A percentile compares a stretch with the other conserved stretches of the same genome.
Evolutionary conservation across 2,113 vertebrate species (phyloP).

Genomic region (Epinephelus lanceolatus): DNA sequence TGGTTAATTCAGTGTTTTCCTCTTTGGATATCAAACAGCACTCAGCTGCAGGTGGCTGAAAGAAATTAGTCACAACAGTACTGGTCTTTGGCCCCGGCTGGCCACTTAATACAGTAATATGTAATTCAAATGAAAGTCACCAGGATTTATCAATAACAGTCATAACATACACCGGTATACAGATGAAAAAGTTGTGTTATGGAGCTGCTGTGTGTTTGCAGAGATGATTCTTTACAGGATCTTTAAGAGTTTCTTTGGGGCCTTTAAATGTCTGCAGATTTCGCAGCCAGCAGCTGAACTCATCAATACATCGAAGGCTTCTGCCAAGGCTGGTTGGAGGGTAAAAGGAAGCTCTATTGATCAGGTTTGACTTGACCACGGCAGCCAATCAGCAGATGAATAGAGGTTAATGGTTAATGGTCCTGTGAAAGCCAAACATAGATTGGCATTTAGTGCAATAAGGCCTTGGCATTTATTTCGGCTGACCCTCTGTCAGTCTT

Average conservation of each 20-base stretch:
- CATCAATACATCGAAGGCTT: constrained; percentile 61
- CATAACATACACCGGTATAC: not conserved
- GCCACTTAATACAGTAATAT: not conserved
- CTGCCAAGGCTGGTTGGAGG: constrained; percentile 53
- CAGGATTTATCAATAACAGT: not conserved
- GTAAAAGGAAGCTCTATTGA: constrained; percentile 71
- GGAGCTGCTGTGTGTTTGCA: not conserved
- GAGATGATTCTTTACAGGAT: constrained; percentile 5
- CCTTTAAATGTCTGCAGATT: constrained; percentile 21
- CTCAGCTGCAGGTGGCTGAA: not conserved
- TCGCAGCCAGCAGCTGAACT: constrained; percentile 32
- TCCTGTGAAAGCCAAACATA: constrained; percentile 67
- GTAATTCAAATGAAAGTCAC: not conserved
- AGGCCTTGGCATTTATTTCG: constrained; percentile 64
- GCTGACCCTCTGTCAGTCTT: constrained; percentile 46
- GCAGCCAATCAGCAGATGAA: constrained; percentile 64
- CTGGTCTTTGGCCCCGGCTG: not conserved
- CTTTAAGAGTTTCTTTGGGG: constrained; percentile 16
- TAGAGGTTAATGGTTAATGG: constrained; percentile 69
- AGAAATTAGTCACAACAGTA: not conserved
- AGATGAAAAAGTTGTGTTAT: not conserved
- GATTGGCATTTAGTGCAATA: constrained; percentile 69
- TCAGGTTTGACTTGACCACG: constrained; percentile 52
- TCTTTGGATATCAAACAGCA: not conserved
- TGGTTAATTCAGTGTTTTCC: not conserved